phyloP scores from a whole-genome alignment of 2,797 vertebrate genomes.

The Phataginus tetradactyla region DNA sequence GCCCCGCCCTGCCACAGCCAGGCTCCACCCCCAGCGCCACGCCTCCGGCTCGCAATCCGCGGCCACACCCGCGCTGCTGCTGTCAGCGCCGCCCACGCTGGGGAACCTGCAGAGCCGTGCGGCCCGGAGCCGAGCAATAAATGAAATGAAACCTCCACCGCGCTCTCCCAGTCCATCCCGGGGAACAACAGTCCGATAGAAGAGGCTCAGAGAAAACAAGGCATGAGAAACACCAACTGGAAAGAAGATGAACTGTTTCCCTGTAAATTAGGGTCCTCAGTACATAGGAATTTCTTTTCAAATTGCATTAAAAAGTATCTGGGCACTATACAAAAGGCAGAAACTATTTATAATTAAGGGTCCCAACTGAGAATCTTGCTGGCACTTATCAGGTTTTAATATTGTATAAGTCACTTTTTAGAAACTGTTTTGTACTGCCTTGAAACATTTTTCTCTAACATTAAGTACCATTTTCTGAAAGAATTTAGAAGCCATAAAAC shows the following conservation, averaged over 20 bases:
- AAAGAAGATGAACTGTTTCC: background rate
- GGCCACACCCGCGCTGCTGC: rapidly evolving
- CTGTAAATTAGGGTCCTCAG: background rate
- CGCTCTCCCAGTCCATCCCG: background rate
- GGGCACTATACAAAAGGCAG: background rate
- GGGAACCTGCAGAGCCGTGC: rapidly evolving
- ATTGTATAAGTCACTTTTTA: background rate
- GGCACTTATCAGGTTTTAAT: background rate
- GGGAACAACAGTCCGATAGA: background rate
- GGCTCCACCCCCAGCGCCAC: background rate
- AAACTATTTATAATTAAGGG: background rate
- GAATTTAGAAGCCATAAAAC: background rate
- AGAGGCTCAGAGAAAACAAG: background rate
- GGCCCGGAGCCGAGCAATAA: background rate
- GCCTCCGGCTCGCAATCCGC: rapidly evolving
- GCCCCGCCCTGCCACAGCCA: background rate
- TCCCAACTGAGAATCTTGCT: background rate
- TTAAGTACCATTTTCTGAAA: background rate
- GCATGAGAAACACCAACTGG: background rate
- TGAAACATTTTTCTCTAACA: background rate
- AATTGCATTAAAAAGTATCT: background rate
- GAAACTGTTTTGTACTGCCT: background rate
- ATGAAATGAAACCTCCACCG: background rate
- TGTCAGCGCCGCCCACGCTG: rapidly evolving
- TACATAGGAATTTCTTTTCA: background rate